Base-by-base conservation (phyloP, 2,113 vertebrate genomes). In the Perognathus longimembris region DNA sequence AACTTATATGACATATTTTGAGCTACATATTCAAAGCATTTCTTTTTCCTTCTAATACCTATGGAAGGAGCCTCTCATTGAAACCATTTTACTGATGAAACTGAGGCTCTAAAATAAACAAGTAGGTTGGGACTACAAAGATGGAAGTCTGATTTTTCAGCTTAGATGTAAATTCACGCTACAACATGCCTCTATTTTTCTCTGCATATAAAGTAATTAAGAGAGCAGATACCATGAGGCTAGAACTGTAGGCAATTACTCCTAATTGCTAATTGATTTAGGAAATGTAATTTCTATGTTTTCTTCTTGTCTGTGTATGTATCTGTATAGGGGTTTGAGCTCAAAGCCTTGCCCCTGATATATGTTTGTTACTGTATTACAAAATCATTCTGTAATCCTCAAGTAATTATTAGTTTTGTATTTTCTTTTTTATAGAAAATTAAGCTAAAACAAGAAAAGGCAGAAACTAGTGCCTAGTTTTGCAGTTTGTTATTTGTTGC, bases 361-460 rank as follows among this genome's bases (percentile, higher is more conserved):
- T 15, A 15, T 18, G 14, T 54, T 64, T 61, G 26, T 74, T 59
- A 12, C 15, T 88, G 90, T 32, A 66, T 88, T 73, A 79, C 1
- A 88, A 88, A 90, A 83, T 82, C 18, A 95, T 69, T 78, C 45
- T 30, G 69, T 88, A 34, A 0, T 1, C 7, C 87, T 71, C 86
- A 85, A 75, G 22, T 34, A 83, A 88, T 14, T 85, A 30, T 40
- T 6, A 59, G 71, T 73, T 91, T 91, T 66, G 32, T 50, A 73
- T 92, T 92, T 26, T 50, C 9, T 79, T 50, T 94, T 71, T 20
- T 77, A 64, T 45, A 92, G 3, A 42, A 93, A 90, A 87, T 18
- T 66, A 30, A 94, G 45, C 91, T 84, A 89, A 94, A 92, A 87
- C 22, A 75, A 87, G 42, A 92, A 96, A 86, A 66, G 30, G 26